Conservation (phyloP, 2,888 invertebrate genomes). For the Hipparchia sbordonii region DNA sequence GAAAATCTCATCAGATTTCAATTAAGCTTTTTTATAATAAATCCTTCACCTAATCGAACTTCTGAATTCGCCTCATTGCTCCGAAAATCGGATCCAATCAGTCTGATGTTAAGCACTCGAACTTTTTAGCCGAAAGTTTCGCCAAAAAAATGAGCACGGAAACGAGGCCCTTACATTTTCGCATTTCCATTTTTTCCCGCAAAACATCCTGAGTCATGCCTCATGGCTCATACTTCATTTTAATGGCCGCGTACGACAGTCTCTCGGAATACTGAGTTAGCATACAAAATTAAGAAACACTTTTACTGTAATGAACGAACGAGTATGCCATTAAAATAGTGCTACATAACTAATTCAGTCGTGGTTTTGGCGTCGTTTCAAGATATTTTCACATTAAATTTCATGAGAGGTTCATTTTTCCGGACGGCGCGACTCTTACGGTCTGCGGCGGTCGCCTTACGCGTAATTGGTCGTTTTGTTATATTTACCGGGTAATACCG, state of each 20-base stretch:
- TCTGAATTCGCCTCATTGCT: slow-evolving; percentile 24
- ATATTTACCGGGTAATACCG: slow-evolving; percentile 25
- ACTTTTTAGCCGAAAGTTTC: slow-evolving; percentile 22
- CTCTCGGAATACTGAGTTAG: slow-evolving; percentile 56
- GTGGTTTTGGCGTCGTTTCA: slow-evolving; percentile 80
- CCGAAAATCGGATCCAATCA: slow-evolving; percentile 27
- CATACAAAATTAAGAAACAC: slow-evolving; percentile 75
- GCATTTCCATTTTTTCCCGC: slow-evolving; percentile 28
- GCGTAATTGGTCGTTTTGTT: slow-evolving; percentile 58
- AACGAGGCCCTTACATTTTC: slow-evolving; percentile 31
- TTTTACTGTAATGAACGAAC: slow-evolving; percentile 75
- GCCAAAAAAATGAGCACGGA: slow-evolving; percentile 23
- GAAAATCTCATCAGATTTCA: slow-evolving; percentile 19
- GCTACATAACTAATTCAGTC: slow-evolving; percentile 79
- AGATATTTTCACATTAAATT: slow-evolving; percentile 82
- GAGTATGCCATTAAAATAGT: slow-evolving; percentile 78
- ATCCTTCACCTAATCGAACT: slow-evolving; percentile 27
- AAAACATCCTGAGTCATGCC: slow-evolving; percentile 43
- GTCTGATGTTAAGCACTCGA: slow-evolving; percentile 26
- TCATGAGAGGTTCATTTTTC: slow-evolving; percentile 81
- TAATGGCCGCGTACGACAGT: slow-evolving; percentile 53
- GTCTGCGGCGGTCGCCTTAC: slow-evolving; percentile 41
- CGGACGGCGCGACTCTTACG: slow-evolving; percentile 45
- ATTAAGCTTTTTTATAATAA: slow-evolving; percentile 23
- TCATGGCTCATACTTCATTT: slow-evolving; percentile 46